Percentiles rank a stretch among this genome's conserved stretches.
Conservation (phyloP, 2,797 vertebrate species). For the Microtus agrestis region DNA sequence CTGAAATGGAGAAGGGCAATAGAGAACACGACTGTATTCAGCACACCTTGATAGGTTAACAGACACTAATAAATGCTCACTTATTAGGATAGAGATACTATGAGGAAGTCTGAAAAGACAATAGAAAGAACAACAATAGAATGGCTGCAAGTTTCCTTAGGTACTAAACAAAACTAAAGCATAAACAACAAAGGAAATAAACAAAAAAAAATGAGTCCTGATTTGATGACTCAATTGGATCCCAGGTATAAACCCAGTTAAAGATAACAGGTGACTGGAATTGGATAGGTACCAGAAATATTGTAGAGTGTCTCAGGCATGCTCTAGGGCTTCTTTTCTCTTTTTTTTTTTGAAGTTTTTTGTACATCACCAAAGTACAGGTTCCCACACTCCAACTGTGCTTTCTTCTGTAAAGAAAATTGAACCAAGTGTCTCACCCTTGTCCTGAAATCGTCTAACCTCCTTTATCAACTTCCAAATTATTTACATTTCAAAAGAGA, state of each 20-base stretch:
- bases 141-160: not conserved
- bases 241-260: not conserved
- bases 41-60: not conserved
- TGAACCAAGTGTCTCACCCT: accelerated
- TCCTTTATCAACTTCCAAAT: not conserved
- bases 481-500: not conserved
- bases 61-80: constrained; percentile 23
- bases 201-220: not conserved
- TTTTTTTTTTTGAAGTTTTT: not conserved
- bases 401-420: not conserved
- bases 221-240: not conserved
- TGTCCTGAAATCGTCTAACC: not conserved
- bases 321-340: not conserved
- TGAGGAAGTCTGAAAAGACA: not conserved
- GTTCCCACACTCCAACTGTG: not conserved
- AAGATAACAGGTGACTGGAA: not conserved
- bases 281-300: not conserved
- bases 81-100: not conserved
- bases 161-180: not conserved
- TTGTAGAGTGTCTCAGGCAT: not conserved
- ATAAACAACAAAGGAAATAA: not conserved
- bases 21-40: not conserved
- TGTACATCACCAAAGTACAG: not conserved
- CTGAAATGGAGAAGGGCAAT: constrained; percentile 21
- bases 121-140: not conserved